Base-by-base conservation (phyloP, 2,113 vertebrate genomes). In the Onychostruthus taczanowskii region DNA sequence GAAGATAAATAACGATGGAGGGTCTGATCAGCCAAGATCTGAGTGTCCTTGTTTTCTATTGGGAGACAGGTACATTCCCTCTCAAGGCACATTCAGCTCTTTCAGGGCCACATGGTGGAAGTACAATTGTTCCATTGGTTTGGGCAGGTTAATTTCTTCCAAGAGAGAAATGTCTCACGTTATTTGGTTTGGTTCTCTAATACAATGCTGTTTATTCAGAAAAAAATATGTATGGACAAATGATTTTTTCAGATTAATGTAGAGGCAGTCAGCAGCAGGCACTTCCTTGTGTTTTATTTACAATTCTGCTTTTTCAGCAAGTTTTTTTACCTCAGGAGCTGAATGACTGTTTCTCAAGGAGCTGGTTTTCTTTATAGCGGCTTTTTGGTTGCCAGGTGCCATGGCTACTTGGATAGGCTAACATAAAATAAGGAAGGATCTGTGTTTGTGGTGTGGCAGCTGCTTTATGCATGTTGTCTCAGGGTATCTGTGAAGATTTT, bases 91-190 rank as follows among this genome's bases (percentile, higher is more conserved):
- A 13, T 47, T 59, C 23, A 67, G 8, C 43, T 49, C 50, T 76
- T 77, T 49, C 43, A 87, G 47, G 26, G 37, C 28, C 35, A 63
- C 1, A 0, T 2, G 1, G 13, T 52, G 0, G 30, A 63, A 76
- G 11, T 46, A 46, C 26, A 41, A 6, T 59, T 58, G 39, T 67
- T 86, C 18, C 16, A 56, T 80, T 67, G 41, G 22, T 53, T 53
- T 82, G 31, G 80, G 41, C 22, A 73, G 50, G 28, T 41, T 68
- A 5, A 3, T 80, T 69, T 90, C 53, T 69, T 88, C 62, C 30
- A 28, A 39, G 46, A 69, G 15, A 81, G 26, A 73, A 67, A 46
- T 76, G 9, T 53, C 39, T n/a, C 46, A 22, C 2, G 11, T 39
- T 17, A 13, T 18, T 35, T 72, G 35, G 27, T 67, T 75, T 47